phyloP scores from a whole-genome alignment of 2,113 vertebrate species.

The Acrocephalus arundinaceus region DNA sequence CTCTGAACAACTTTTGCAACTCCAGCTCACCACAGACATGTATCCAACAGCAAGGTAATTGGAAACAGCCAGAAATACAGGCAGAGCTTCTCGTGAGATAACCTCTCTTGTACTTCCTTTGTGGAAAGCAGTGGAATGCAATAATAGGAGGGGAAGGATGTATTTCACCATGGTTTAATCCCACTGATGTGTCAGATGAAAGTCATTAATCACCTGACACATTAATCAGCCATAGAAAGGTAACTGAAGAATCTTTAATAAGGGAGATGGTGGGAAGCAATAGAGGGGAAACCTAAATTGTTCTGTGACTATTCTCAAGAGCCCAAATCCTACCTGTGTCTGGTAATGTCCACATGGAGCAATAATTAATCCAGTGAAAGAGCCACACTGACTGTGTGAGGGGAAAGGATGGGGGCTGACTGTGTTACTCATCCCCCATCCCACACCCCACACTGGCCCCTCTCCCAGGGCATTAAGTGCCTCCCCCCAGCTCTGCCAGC shows the following conservation, averaged over 20 bases:
- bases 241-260: neutral
- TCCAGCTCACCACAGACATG: neutral
- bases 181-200: neutral
- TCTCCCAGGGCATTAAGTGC: neutral
- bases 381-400: neutral
- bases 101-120: neutral
- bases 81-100: neutral
- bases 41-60: neutral
- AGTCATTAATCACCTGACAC: constrained; percentile 29
- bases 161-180: neutral
- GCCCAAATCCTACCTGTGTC: neutral
- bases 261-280: neutral
- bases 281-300: neutral
- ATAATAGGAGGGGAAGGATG: neutral
- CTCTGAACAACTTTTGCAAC: neutral
- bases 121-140: neutral
- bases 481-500: neutral
- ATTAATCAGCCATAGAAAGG: neutral
- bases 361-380: neutral
- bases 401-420: neutral
- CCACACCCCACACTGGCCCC: fast-evolving
- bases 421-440: neutral
- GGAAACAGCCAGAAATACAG: neutral
- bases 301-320: neutral
- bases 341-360: neutral